These are phyloP conservation scores for Drosophila antonietae DNA, from an alignment of 2,888 invertebrate genomes.

Conservation along the genomic window DNA sequence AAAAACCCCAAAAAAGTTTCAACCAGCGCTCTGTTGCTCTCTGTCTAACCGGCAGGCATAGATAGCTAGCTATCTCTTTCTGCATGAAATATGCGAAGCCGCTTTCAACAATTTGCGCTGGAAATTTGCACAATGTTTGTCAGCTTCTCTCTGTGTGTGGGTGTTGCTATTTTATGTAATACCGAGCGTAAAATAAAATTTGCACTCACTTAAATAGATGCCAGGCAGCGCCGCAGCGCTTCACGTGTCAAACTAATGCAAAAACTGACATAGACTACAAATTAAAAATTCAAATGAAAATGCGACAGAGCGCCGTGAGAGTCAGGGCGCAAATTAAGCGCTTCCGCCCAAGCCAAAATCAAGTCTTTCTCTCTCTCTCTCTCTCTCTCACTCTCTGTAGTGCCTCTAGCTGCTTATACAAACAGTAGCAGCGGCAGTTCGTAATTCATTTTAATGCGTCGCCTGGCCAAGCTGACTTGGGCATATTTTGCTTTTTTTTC, in stretches of 20 bases:
- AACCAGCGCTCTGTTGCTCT: background rate
- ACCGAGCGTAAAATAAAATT: slow-evolving; percentile 40
- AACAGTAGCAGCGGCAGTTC: slow-evolving; percentile 16
- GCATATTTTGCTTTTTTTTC: slow-evolving; percentile 44
- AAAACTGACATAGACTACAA: slow-evolving; percentile 65
- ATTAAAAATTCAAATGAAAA: slow-evolving; percentile 77
- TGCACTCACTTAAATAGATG: slow-evolving; percentile 75
- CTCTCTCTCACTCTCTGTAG: background rate
- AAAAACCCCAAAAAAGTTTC: slow-evolving; percentile 36
- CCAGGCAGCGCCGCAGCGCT: slow-evolving; percentile 28
- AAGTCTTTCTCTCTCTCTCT: background rate
- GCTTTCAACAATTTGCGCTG: slow-evolving; percentile 72
- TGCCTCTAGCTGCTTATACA: slow-evolving; percentile 1
- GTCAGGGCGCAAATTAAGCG: slow-evolving; percentile 64
- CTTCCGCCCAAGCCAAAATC: slow-evolving; percentile 51
- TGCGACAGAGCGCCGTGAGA: slow-evolving; percentile 15
- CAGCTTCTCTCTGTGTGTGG: slow-evolving; percentile 24
- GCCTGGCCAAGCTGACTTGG: slow-evolving; percentile 15
- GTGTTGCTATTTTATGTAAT: slow-evolving; percentile 55
- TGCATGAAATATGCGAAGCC: slow-evolving; percentile 58
- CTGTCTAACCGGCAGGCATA: background rate
- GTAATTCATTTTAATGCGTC: slow-evolving; percentile 59
- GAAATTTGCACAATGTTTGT: slow-evolving; percentile 74
- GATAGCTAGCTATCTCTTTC: slow-evolving; percentile 23
- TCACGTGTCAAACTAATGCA: slow-evolving; percentile 71